Base-by-base conservation (phyloP, 2,113 vertebrate genomes). In the Saguinus midas region DNA sequence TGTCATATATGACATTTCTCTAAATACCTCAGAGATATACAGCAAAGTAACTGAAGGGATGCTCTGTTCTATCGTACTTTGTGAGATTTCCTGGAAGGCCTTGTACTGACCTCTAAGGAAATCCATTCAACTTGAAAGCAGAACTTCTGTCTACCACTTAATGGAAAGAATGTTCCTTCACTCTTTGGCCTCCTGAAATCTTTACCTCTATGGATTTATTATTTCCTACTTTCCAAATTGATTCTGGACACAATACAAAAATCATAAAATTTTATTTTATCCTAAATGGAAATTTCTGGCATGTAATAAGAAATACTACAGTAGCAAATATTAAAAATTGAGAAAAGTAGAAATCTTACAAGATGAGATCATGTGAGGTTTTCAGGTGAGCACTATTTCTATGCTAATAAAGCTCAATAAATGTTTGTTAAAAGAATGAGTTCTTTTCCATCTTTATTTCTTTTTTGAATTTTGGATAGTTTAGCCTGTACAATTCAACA, bases 271-370 rank as follows among this genome's bases (percentile, higher is more conserved):
- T 93, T 37, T 2, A 5, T 90, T 94, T 95, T 64, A 64, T 73
- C 72, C 29, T 79, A 82, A 84, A 61, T 83, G 76, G 50, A 87
- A 91, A 91, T 95, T 97, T 83, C 79, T 94, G 94, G n/a, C 32
- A 35, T 91, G 48, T 70, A 95, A 95, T 83, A 78, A 91, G 21
- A 73, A 61, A 32, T 35, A 79, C 13, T 88, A 48, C 87, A 79
- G 79, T 66, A 88, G 81, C 57, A 97, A 91, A 87, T 92, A 96
- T 76, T 94, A 92, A 86, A 94, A 95, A 96, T 6, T 10, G 61
- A 94, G 83, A 37, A 86, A 87, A 91, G 61, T 91, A 40, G 25
- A 97, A 87, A 57, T 57, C 27, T 82, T 75, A 76, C 2, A 93
- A 87, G 68, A 90, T 87, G 89, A 93, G n/a, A 91, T 85, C 27